A percentile compares a stretch with the other conserved stretches of the same genome.
Conservation (phyloP, 2,888 invertebrate species). For the Trachelus tabidus region DNA sequence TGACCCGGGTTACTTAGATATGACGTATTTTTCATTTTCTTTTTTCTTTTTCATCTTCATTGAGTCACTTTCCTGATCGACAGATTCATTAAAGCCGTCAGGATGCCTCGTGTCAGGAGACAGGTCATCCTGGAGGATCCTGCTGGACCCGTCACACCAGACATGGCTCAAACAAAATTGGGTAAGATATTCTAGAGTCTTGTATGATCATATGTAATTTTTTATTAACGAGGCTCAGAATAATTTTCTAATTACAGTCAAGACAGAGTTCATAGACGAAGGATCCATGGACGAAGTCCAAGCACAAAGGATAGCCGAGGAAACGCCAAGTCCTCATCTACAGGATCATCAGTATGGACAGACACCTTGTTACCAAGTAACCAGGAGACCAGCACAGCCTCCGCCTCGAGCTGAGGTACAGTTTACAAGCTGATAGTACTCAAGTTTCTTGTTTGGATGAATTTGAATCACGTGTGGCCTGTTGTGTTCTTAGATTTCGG, state of each 20-base stretch:
- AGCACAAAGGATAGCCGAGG: constrained; percentile 61
- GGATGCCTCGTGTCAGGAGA: constrained; percentile 64
- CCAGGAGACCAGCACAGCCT: constrained; percentile 58
- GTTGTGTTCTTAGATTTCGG: constrained; percentile 51
- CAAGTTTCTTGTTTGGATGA: neutral
- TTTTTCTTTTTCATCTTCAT: constrained; percentile 21
- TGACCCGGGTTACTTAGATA: neutral
- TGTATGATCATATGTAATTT: neutral
- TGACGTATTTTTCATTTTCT: constrained; percentile 23
- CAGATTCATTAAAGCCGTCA: constrained; percentile 32
- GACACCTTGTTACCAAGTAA: constrained; percentile 71
- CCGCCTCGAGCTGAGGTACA: constrained; percentile 61
- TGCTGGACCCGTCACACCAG: constrained; percentile 63
- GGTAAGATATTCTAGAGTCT: constrained; percentile 39
- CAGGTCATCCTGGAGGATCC: constrained; percentile 64
- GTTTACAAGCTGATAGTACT: neutral
- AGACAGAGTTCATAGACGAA: constrained; percentile 60
- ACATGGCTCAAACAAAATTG: constrained; percentile 62
- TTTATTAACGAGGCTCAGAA: neutral
- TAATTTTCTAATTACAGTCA: constrained; percentile 35
- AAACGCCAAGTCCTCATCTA: constrained; percentile 78
- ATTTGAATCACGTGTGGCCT: neutral
- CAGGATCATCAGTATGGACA: constrained; percentile 90
- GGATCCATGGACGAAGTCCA: constrained; percentile 60
- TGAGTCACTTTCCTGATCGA: constrained; percentile 13